Evolutionary conservation across 2,797 vertebrate species (phyloP).

Genomic region (Premnoplex brunnescens): DNA sequence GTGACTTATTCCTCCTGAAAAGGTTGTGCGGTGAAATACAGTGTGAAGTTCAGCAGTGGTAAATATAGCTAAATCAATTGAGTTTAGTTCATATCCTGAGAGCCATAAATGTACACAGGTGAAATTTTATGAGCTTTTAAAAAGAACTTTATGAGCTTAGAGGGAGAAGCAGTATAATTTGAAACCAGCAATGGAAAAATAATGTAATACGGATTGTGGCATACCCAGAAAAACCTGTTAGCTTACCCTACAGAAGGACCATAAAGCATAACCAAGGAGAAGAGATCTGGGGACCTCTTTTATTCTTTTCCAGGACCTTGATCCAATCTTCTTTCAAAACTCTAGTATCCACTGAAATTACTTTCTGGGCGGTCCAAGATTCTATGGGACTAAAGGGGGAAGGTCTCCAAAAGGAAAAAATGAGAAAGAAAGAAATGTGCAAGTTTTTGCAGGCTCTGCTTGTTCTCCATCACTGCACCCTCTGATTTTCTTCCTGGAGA

Average conservation of each 20-base stretch:
- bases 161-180: constrained; percentile 74
- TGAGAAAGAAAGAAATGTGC: not conserved
- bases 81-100: constrained; percentile 75
- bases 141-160: constrained; percentile 76
- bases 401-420: not conserved
- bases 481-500: not conserved
- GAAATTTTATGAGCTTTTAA: constrained; percentile 78
- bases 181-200: constrained; percentile 76
- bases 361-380: not conserved
- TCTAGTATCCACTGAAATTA: not conserved
- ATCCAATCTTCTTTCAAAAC: not conserved
- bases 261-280: not conserved
- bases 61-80: constrained; percentile 71
- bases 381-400: not conserved
- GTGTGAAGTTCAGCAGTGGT: constrained; percentile 60
- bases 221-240: constrained; percentile 68
- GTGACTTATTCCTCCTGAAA: constrained; percentile 30
- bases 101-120: constrained; percentile 77
- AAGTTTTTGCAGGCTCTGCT: not conserved
- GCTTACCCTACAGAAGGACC: constrained; percentile 1
- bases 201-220: constrained; percentile 71
- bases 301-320: not conserved
- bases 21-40: not conserved
- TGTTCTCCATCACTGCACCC: not conserved
- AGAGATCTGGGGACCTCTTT: not conserved